Base-by-base conservation (phyloP, 2,888 invertebrate species). In the Leptinotarsa haldemani region DNA sequence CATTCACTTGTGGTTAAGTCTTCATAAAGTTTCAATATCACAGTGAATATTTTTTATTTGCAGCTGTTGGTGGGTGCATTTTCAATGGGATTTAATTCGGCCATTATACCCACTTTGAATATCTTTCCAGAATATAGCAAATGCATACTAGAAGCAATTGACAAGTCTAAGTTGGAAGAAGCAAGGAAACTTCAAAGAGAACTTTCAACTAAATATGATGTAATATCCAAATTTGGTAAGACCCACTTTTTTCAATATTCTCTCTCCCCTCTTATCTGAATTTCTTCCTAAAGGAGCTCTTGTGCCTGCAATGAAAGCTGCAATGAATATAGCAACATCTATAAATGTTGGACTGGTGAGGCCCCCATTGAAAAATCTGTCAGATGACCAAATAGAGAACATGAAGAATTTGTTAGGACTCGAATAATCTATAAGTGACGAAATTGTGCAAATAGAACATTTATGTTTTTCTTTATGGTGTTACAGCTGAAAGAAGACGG, bases 251-350 rank as follows among this genome's bases (percentile, higher is more conserved):
- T 40, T 40, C 40, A 50, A 7, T 50, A 50, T 50, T n/a, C 15
- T n/a, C 50, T 50, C 15, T 16, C 15, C n/a, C 7, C 50, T 30
- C 18, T 74, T 73, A 63, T 66, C 50, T 25, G 18, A 12, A 47
- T 22, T 46, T 40, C 61, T 64, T 70, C 58, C 56, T 20, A 56
- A 65, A 93, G 93, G 93, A 75, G 82, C 88, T 9, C 93, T 93
- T 93, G 92, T 93, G 9, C 90, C 92, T 4, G 89, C 91, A 25
- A 93, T 93, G 92, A 94, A 94, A 86, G 88, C 88, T 16, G 92
- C 92, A 2, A 93, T 93, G 93, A 89, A 90, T 78, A 82, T 91
- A 9, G 85, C 89, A 12, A 90, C 91, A 0, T 90, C 90, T 0
- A 88, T 94, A 25, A 88, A 92, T 74, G 88, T 92, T 58, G 94